Evolutionary conservation across 2,113 vertebrate species (phyloP).

Genomic region (Baryphthengus martii): DNA sequence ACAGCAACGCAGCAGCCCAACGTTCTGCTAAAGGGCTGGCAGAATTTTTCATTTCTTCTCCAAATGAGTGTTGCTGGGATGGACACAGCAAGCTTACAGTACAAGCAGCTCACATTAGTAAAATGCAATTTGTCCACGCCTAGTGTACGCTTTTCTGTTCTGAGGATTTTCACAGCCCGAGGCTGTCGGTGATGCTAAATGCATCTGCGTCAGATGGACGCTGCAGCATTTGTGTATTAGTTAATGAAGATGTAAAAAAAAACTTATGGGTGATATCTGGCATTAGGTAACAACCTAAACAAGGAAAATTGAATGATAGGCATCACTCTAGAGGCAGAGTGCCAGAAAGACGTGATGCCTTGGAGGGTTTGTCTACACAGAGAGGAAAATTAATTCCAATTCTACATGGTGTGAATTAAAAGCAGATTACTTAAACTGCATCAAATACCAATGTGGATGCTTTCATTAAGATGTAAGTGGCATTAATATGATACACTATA

Average conservation of each 20-base stretch:
- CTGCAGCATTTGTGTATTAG: background rate
- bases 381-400: constrained; percentile 2
- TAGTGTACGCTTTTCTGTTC: background rate
- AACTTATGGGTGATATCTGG: background rate
- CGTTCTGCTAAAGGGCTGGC: background rate
- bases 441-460: background rate
- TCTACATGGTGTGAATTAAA: constrained; percentile 1
- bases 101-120: background rate
- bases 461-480: constrained; percentile 1
- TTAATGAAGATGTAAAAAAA: constrained; percentile 22
- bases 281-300: background rate
- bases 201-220: background rate
- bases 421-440: background rate
- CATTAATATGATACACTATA: background rate
- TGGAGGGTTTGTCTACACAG: background rate
- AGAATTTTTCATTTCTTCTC: background rate
- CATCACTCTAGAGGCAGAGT: background rate
- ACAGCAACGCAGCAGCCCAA: background rate
- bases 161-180: background rate
- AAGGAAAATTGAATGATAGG: background rate
- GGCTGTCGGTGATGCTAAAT: background rate
- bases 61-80: background rate
- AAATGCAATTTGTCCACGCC: background rate
- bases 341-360: background rate
- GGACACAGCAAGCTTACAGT: background rate